Conservation (phyloP, 2,797 vertebrate genomes). For the Parotocinclus haroldoi region DNA sequence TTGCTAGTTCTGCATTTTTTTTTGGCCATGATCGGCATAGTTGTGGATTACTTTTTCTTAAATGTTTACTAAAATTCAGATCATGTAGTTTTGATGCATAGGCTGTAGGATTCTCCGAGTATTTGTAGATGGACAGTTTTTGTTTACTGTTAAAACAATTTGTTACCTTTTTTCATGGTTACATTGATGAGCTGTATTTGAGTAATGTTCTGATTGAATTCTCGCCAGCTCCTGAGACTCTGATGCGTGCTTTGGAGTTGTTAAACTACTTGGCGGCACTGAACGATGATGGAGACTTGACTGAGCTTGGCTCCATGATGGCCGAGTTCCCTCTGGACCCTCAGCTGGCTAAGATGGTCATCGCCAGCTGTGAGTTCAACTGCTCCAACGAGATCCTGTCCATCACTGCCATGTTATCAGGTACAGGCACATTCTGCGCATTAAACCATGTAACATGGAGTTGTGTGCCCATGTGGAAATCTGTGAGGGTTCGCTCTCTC, state of each 20-base stretch:
- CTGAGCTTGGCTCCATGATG: constrained; percentile 99
- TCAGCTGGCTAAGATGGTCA: constrained; percentile 99
- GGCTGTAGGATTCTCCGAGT: constrained; percentile 54
- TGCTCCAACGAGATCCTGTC: constrained; percentile 99
- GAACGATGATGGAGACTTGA: constrained; percentile 97
- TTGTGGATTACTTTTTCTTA: too few species aligned
- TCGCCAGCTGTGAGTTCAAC: constrained; percentile 99
- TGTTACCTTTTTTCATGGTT: too few species aligned
- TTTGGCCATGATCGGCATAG: too few species aligned
- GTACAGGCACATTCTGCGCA: constrained; percentile 78
- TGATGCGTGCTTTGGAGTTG: constrained; percentile 97
- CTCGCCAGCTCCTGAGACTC: constrained; percentile 89
- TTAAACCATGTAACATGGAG: background rate
- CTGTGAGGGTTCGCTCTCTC: background rate
- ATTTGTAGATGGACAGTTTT: background rate
- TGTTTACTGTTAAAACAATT: background rate
- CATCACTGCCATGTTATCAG: constrained; percentile 99
- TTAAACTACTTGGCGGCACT: constrained; percentile 96
- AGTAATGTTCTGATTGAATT: background rate
- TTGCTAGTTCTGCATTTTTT: background rate
- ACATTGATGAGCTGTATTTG: too few species aligned
- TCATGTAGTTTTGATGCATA: constrained; percentile 60
- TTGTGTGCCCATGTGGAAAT: background rate
- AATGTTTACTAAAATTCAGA: too few species aligned
- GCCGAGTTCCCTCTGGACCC: constrained; percentile 97